These are phyloP conservation scores for Melanitta fusca DNA, from an alignment of 2,797 vertebrate genomes.

Conservation along the genomic window DNA sequence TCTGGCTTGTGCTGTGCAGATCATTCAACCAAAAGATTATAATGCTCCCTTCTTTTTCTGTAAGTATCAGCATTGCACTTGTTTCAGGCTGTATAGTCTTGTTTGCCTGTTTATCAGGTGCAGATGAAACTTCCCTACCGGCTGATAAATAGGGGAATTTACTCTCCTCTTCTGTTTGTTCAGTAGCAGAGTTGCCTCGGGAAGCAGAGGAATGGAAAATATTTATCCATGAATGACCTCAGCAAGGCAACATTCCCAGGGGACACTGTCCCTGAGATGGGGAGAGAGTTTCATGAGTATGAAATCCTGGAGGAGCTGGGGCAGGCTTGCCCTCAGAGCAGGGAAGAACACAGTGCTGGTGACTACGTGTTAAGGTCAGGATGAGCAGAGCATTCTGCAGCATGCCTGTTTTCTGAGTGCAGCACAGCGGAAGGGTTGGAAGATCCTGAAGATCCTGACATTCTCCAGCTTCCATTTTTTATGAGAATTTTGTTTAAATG, in stretches of 20 bases:
- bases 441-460: background rate
- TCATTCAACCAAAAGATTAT: background rate
- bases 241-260: background rate
- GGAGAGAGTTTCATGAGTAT: background rate
- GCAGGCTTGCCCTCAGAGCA: background rate
- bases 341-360: background rate
- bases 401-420: background rate
- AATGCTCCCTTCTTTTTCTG: background rate
- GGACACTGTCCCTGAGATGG: background rate
- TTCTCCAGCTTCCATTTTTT: background rate
- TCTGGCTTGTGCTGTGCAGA: background rate
- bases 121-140: background rate
- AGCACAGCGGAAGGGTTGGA: rapidly evolving
- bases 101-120: background rate
- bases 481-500: background rate
- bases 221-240: background rate
- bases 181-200: background rate
- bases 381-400: background rate
- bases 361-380: rapidly evolving
- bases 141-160: background rate
- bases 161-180: background rate
- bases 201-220: background rate
- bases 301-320: background rate
- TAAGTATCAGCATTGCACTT: background rate
- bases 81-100: background rate